A percentile compares a stretch with the other conserved stretches of the same genome.
These are phyloP conservation scores for Aspidiotus destructor DNA, from an alignment of 2,888 invertebrate genomes.

Conservation along the genomic window DNA sequence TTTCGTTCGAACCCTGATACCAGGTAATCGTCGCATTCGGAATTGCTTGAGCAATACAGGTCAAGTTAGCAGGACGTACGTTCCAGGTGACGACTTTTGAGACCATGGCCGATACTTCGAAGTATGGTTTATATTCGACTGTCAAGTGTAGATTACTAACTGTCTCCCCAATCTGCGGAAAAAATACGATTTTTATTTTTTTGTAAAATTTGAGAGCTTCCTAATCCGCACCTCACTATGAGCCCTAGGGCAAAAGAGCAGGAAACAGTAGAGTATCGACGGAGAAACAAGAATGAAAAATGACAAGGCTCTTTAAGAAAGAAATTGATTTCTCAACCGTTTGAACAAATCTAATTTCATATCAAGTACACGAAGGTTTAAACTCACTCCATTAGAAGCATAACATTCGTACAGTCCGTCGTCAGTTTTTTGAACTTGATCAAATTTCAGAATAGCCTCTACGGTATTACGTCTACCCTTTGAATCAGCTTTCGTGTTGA, in stretches of 20 bases:
- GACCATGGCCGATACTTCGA: slow-evolving; percentile 53
- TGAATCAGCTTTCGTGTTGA: background rate
- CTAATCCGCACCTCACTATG: too few species aligned
- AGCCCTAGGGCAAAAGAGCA: too few species aligned
- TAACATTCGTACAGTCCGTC: slow-evolving; percentile 84
- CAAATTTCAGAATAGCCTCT: slow-evolving; percentile 58
- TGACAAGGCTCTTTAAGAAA: too few species aligned
- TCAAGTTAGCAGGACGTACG: slow-evolving; percentile 66
- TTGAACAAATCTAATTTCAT: too few species aligned
- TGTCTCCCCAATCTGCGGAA: slow-evolving; percentile 45
- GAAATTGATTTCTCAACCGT: too few species aligned
- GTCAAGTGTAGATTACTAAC: slow-evolving; percentile 71
- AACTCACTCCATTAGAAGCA: slow-evolving; percentile 56
- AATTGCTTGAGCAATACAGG: slow-evolving; percentile 74
- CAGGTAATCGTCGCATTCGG: slow-evolving; percentile 88
- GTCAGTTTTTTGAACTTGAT: slow-evolving; percentile 56
- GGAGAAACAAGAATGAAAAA: too few species aligned
- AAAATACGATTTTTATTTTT: background rate
- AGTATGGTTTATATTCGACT: slow-evolving; percentile 72
- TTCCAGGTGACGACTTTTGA: slow-evolving; percentile 74
- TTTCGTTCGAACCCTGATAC: slow-evolving; percentile 47
- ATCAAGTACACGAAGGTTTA: slow-evolving; percentile 2
- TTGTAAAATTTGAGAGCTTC: too few species aligned
- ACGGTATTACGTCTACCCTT: slow-evolving; percentile 42
- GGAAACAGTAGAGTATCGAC: too few species aligned